These are phyloP conservation scores for Lasioglossum zephyrum DNA, from an alignment of 2,888 invertebrate genomes.

Conservation along the genomic window DNA sequence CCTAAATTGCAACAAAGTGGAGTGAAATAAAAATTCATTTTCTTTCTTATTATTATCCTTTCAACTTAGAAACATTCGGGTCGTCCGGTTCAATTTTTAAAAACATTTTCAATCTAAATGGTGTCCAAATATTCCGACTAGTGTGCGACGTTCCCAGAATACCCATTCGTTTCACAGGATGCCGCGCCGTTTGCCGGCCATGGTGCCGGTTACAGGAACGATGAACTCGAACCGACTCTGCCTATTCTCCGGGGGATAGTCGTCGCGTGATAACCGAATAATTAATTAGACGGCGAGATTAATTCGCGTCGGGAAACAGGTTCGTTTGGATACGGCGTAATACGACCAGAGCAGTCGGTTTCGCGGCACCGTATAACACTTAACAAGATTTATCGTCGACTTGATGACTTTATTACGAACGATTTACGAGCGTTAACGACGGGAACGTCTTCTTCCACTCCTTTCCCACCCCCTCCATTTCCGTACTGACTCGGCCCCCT, in stretches of 20 bases:
- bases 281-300: constrained; percentile 80
- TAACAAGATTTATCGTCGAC: constrained; percentile 69
- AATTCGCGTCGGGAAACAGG: constrained; percentile 69
- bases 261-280: constrained; percentile 79
- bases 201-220: constrained; percentile 63
- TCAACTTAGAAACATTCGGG: no score
- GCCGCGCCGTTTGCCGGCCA: constrained; percentile 4
- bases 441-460: constrained; percentile 39
- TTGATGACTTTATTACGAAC: constrained; percentile 71
- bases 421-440: constrained; percentile 63
- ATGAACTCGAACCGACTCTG: constrained; percentile 69
- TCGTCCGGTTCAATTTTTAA: not conserved
- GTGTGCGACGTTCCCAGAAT: not conserved
- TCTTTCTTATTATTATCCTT: not conserved
- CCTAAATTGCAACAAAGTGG: no score
- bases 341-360: constrained; percentile 56
- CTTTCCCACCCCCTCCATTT: not conserved
- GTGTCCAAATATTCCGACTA: not conserved
- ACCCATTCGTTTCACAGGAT: not conserved
- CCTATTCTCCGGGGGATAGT: constrained; percentile 70
- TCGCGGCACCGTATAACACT: constrained; percentile 56
- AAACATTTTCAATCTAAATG: not conserved
- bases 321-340: constrained; percentile 68
- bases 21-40: no score
- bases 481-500: not conserved